Evolutionary conservation across 1,140 invertebrate species (phyloP).

Genomic region (Drosophila lacteicornis): DNA sequence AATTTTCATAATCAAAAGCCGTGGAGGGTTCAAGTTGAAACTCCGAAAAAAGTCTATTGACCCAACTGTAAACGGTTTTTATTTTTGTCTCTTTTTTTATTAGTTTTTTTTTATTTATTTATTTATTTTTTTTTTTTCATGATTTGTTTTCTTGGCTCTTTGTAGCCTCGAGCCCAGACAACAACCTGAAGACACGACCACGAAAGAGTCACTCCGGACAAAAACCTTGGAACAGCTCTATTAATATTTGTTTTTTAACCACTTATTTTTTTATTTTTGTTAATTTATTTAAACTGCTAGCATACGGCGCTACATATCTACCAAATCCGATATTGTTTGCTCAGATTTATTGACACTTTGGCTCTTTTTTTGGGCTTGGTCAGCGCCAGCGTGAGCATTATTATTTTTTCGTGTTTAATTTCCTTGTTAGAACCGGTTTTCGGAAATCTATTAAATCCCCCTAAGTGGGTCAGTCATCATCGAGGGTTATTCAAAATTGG

Average conservation of each 20-base stretch:
- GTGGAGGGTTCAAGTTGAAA: background rate
- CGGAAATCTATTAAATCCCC: slow-evolving; percentile 39
- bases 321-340: slow-evolving; percentile 58
- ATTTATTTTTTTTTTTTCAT: slow-evolving; percentile 5
- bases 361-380: slow-evolving; percentile 34
- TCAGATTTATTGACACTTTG: slow-evolving; percentile 59
- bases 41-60: slow-evolving; percentile 44
- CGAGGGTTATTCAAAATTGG: slow-evolving; percentile 23
- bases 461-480: slow-evolving; percentile 64
- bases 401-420: slow-evolving; percentile 56
- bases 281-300: slow-evolving; percentile 74
- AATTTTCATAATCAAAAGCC: slow-evolving; percentile 29
- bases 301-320: slow-evolving; percentile 26
- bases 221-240: slow-evolving; percentile 59
- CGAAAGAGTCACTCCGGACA: background rate
- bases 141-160: slow-evolving; percentile 6
- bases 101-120: slow-evolving; percentile 2
- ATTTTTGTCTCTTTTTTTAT: slow-evolving; percentile 14
- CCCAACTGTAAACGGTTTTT: slow-evolving; percentile 39
- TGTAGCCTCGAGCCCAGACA: slow-evolving; percentile 24
- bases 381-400: slow-evolving; percentile 18
- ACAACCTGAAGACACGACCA: slow-evolving; percentile 31
- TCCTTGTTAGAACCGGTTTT: slow-evolving; percentile 76
- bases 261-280: slow-evolving; percentile 31
- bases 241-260: slow-evolving; percentile 46